Conservation (phyloP, 1,140 invertebrate genomes). For the Platyscapa corneri region DNA sequence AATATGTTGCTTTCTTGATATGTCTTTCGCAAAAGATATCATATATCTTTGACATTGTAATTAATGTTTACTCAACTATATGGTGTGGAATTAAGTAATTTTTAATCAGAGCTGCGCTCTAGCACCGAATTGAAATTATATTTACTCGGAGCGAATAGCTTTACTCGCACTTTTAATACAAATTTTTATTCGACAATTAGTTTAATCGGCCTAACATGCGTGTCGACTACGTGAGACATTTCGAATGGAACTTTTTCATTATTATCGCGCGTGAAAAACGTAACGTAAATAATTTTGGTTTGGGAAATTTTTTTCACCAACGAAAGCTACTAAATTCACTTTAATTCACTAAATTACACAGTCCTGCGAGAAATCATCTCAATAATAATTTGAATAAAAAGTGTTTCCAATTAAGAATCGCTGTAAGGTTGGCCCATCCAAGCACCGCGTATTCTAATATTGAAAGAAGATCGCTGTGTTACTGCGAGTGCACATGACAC, state of each 20-base stretch:
- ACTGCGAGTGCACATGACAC: conserved; percentile 21
- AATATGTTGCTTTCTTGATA: too few species aligned
- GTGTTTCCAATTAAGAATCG: too few species aligned
- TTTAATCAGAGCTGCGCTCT: not conserved
- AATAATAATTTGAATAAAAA: too few species aligned
- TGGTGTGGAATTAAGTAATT: not conserved
- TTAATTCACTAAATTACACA: too few species aligned
- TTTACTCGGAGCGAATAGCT: not conserved
- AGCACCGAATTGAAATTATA: not conserved
- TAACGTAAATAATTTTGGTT: too few species aligned
- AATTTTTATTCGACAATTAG: not conserved
- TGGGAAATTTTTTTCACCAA: too few species aligned
- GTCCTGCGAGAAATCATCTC: too few species aligned
- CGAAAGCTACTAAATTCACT: too few species aligned
- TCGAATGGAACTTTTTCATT: too few species aligned
- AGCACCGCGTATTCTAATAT: conserved; percentile 20
- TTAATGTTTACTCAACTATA: not conserved
- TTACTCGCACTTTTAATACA: not conserved
- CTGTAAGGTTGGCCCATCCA: not conserved
- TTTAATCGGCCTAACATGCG: not conserved
- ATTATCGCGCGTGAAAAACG: too few species aligned
- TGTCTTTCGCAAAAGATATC: too few species aligned
- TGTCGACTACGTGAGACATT: too few species aligned
- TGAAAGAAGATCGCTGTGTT: not conserved
- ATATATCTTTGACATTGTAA: not conserved